Base-by-base conservation (phyloP, 1,140 invertebrate species). In the Euschistus heros region DNA sequence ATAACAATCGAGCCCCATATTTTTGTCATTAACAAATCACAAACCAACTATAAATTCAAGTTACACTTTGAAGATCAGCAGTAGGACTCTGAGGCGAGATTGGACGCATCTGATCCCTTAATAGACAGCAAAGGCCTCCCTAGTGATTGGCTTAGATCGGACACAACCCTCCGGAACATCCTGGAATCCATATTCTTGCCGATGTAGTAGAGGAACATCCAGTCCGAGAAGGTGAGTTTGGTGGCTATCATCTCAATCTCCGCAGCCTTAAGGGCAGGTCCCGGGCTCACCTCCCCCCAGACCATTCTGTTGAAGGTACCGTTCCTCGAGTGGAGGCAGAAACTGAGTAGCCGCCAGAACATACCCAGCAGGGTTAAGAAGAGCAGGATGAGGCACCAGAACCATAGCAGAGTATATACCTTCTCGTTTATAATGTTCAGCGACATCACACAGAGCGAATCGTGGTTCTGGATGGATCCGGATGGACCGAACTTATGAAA, bases 151-250 rank as follows among this genome's bases (percentile, higher is more conserved):
- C 22, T 37, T 0, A 64, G 26, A 27, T 42, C 47, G 6, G 47
- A 2, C 20, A 64, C 18, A 2, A 26, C 20, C 27, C 30, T 44
- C 24, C 59, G 27, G 33, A 61, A 61, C 27, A 42, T n/a, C n/a
- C 17, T 24, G 2, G 26, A 17, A n/a, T 61, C 59, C 74, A 94
- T 91, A 75, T 94, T 94, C 79, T 94, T 92, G 47, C 89, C 89
- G 33, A 95, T 79, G 74, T 94, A 89, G 75, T 94, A 92, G 2
- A 95, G 80, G 63, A 95, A 81, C 74, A 94, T 93, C 92, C 92
- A 95, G 75, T 95, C 92, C 1, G 91, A 91, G 69, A 94, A 90
- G 73, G 91, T 85, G 74, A 88, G 88, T 70, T 87, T 85, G 64
- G 84, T 81, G 1, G 88, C 82, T 67, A 96, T 88, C 0, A 78